Evolutionary conservation across 1,140 invertebrate species (phyloP), one percentile per base, ranked within the genome.

Genomic region (Pemphigus obesinymphae): DNA sequence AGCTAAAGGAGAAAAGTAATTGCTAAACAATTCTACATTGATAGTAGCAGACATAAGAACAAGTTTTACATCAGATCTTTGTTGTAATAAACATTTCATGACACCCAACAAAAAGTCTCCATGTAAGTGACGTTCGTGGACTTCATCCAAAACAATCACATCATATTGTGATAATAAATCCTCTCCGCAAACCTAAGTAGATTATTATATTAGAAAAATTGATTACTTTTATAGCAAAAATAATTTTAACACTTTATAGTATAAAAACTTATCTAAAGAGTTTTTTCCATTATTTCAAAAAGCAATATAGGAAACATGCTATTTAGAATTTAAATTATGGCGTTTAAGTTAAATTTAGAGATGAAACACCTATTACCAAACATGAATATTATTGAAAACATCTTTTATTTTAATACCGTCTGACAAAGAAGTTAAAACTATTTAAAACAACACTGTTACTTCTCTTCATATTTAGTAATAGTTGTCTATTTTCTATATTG

Each of bases 21-120:
- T 89, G 83, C 91, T 90, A 88, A 99, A 99, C 2, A 99, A 88
- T 84, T 96, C 89, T 58, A 99, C 93, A 88, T 99, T 99, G 55
- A 99, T 99, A 2, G 98, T 99, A 17, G 98, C 98, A 8, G 97
- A 99, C 98, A 99, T 99, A 0, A 99, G 90, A 23, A 99, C 92
- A 8, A 99, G 88, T 88, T 98, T 98, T 5, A 99, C 87, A 85
- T 98, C 92, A 23, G 89, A 85, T 76, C 94, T 88, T 86, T 93
- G 92, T 85, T 93, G 90, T 58, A 97, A 88, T 7, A 99, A 86
- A 86, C 96, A 97, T 86, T 97, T 97, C 76, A 98, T 90, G 10
- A 99, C 91, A 4, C 97, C 96, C 10, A 99, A 88, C 23, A 99
- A 88, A 87, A 99, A 97, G 87, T 99, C 98, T 31, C 96, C 97